These are phyloP conservation scores for Arctopsyche grandis DNA, from an alignment of 1,140 invertebrate genomes.

Conservation along the genomic window DNA sequence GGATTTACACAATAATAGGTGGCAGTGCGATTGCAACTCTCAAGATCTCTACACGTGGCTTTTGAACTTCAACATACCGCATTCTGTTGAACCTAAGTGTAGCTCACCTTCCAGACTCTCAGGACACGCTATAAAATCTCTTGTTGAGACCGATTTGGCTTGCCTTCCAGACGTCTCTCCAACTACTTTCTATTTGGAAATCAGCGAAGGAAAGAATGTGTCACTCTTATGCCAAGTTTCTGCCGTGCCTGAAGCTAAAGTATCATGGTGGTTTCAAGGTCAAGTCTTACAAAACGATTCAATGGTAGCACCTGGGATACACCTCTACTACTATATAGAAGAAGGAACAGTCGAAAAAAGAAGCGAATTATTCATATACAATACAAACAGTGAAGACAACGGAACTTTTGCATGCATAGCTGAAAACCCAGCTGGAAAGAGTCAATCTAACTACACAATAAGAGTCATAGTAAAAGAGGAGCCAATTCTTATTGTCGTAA, in stretches of 20 bases:
- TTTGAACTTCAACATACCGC: constrained; percentile 75
- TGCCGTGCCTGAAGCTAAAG: constrained; percentile 79
- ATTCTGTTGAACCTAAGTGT: constrained; percentile 81
- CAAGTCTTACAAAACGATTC: constrained; percentile 78
- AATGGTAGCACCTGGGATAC: constrained; percentile 70
- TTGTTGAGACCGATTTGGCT: constrained; percentile 80
- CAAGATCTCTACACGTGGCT: constrained; percentile 82
- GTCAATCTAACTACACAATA: constrained; percentile 81
- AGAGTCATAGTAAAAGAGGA: constrained; percentile 77
- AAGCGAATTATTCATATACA: constrained; percentile 80
- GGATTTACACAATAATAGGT: constrained; percentile 86
- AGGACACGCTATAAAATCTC: constrained; percentile 73
- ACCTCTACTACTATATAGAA: constrained; percentile 75
- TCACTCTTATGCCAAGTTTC: constrained; percentile 81
- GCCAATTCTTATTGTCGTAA: constrained; percentile 71
- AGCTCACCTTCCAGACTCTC: constrained; percentile 73
- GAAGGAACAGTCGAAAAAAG: constrained; percentile 76
- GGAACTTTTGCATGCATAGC: constrained; percentile 84
- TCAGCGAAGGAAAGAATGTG: constrained; percentile 81
- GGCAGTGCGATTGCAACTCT: constrained; percentile 88
- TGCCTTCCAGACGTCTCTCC: constrained; percentile 82
- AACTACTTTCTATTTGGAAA: constrained; percentile 76
- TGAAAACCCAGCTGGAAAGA: constrained; percentile 81
- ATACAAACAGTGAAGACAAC: constrained; percentile 78
- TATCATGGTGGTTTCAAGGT: constrained; percentile 84